Evolutionary conservation across 2,113 vertebrate species (phyloP).

Genomic region (Melanerpes aurifrons): DNA sequence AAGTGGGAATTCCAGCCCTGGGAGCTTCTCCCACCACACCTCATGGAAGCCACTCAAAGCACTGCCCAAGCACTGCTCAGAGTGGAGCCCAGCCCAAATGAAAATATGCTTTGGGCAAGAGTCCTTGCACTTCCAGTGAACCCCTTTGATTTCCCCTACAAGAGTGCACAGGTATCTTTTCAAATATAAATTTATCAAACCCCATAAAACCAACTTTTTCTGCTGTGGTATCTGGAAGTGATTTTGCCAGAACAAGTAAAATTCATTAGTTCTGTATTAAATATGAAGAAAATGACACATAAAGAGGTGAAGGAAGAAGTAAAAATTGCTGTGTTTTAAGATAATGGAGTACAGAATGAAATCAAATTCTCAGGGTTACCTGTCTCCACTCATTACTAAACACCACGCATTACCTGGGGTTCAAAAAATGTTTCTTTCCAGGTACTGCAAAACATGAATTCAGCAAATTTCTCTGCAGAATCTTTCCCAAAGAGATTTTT

Average conservation of each 20-base stretch:
- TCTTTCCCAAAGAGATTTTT: neutral
- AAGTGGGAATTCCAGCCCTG: neutral
- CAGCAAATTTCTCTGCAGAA: neutral
- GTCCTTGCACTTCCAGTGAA: neutral
- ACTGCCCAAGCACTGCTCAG: neutral
- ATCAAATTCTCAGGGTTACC: neutral
- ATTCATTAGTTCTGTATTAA: neutral
- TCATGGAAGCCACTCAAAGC: neutral
- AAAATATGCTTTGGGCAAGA: fast-evolving
- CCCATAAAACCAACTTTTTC: neutral
- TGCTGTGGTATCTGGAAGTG: neutral
- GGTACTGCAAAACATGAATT: neutral
- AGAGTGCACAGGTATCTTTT: neutral
- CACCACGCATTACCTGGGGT: neutral
- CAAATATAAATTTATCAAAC: neutral
- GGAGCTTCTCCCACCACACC: neutral
- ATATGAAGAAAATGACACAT: neutral
- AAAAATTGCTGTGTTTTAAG: neutral
- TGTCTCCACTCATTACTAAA: neutral
- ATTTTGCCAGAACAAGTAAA: neutral
- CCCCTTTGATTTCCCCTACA: neutral
- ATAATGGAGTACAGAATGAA: neutral
- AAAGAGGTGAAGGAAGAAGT: neutral
- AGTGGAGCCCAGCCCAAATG: neutral
- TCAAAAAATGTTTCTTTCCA: neutral